Base-by-base conservation (phyloP, 2,888 invertebrate species). In the Xestia c-nigrum region DNA sequence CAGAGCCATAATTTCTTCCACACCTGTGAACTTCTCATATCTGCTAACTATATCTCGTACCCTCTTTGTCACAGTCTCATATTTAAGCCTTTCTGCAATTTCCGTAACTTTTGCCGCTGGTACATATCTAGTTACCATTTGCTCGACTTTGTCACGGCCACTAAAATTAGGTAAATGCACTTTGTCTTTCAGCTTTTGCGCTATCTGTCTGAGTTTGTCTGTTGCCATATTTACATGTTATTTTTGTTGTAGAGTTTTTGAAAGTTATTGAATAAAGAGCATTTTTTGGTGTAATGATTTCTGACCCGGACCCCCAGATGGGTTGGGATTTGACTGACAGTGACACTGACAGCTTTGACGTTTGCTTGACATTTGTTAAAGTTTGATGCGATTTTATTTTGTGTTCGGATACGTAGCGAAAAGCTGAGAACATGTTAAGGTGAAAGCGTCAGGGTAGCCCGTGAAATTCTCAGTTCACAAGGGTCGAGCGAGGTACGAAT, bases 1-100 rank as follows among this genome's bases (percentile, higher is more conserved):
- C 52, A 98, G 97, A 50, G 97, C 96, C 95, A 97, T 97, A 7
- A 99, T 98, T 93, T 98, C 98, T 84, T 98, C 98, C 70, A 98
- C 97, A 3, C 98, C 98, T 10, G 98, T 98, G 72, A 98, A 96
- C 89, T 98, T 97, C 90, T 98, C 98, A 94, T 98, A 98, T 94
- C 97, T 97, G 47, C 92, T 92, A 66, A 97, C 97, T 71, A 97
- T 84, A 69, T 97, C 96, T 65, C 93, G 94, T 12, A 97, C 93
- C 87, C 91, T 94, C 31, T 89, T 90, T 0, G 93, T 87, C 3
- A 96, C 84, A 12, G 92, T 89, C 52, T 94, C 94, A 31, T 94
- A 91, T 88, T 94, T 96, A 12, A 96, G 93, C 78, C 91, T 95
- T 71, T 96, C 95, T 3, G 96, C 96, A 5, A 96, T 89, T 74